Base-by-base conservation (phyloP, 2,797 vertebrate species). In the Coregonus sp. region DNA sequence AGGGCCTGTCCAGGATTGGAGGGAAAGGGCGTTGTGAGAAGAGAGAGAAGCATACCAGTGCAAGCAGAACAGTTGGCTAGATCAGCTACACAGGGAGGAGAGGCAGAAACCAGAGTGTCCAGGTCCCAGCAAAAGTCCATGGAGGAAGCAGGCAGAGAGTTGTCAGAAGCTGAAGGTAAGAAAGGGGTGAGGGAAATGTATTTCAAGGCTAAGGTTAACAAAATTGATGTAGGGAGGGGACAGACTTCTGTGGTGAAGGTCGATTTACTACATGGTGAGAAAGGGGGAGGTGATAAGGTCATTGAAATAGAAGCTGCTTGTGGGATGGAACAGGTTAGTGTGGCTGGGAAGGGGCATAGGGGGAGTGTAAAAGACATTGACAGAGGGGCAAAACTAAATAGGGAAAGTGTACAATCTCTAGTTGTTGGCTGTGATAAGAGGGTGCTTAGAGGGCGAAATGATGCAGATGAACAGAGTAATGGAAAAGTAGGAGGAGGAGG, bases 131-230 rank as follows among this genome's bases (percentile, higher is more conserved):
- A 85, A 75, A 89, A 69, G 65, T 20, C n/a, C 20, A 63, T 20
- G 59, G 86, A 82, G 81, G 83, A 18, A 82, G 80, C 33, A 29
- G 77, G 76, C 78, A 79, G 86, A 81, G 90, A 87, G 75, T 25
- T 59, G 73, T 69, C 83, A 72, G 72, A 76, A 70, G 74, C 63
- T n/a, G 89, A 89, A 78, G 87, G 90, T 78, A 93, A 90, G 86
- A 84, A 83, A 81, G 93, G 86, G 61, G 92, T 90, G 35, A 91
- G 83, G 84, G 94, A 94, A 85, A 89, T 93, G 89, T 88, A 87
- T 86, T 91, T 93, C 52, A 92, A 91, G 76, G 85, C 93, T 20
- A 59, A 59, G 12, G 65, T 80, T 0, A 88, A 91, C 82, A 81
- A 87, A 80, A 84, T 72, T 6, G 88, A 86, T 78, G 35, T 80